Base-by-base conservation (phyloP, 2,888 invertebrate species). In the Saturnia japonica region DNA sequence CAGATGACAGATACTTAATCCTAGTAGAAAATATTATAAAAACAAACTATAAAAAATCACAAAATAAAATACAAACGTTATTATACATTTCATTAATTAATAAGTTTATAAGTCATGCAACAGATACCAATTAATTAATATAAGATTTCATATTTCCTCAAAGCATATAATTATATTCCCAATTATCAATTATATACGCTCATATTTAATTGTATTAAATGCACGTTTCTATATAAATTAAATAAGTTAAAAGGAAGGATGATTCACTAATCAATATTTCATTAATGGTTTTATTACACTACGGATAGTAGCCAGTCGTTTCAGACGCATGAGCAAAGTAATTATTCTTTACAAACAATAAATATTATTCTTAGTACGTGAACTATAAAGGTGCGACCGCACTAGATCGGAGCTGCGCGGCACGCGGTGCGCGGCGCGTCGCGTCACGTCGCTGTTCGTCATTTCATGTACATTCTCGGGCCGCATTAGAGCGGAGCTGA, bases 181-280 rank as follows among this genome's bases (percentile, higher is more conserved):
- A 60, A 28, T 60, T 60, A 60, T 14, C 57, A 12, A 28, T 60
- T 60, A 60, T 60, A 60, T 60, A 60, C 57, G 57, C 57, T 60
- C 57, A 60, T 60, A 28, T 60, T 60, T 60, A 60, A 60, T 60
- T 60, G 57, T 60, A 60, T 25, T 60, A 14, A 60, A 60, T 60
- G 57, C 25, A 60, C 57, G 57, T 60, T 60, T 60, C 25, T 25
- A 60, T 60, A 28, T 60, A 60, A 0, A 60, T 60, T 60, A 60
- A 60, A 60, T 60, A 28, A 14, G 14, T 60, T 14, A 28, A 28
- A 6, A 60, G 57, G 57, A 60, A 28, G 57, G 57, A 60, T 60
- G 57, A 60, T 60, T 60, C 57, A 60, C 57, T 60, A 28, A 60
- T 28, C 57, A 60, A 60, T 60, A 60, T 14, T 14, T 60, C 28